Percentiles rank a stretch among this genome's conserved stretches.
Evolutionary conservation across 2,797 vertebrate genomes (phyloP).

Genomic region (Danio jaintianensis): DNA sequence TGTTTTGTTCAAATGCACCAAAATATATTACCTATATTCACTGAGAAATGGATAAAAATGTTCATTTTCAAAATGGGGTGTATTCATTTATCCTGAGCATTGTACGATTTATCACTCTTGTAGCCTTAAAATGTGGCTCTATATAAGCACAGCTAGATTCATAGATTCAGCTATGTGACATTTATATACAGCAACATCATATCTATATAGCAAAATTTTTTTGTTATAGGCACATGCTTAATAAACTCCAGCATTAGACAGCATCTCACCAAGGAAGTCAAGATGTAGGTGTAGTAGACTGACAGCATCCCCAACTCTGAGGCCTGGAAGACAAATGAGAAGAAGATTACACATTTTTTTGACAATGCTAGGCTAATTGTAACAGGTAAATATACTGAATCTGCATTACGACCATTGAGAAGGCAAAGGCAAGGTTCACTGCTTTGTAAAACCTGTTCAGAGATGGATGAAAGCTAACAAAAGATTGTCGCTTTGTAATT

Average conservation of each 20-base stretch:
- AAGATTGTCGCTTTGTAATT: slow-evolving; percentile 31
- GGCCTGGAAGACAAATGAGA: slow-evolving; percentile 78
- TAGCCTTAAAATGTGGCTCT: too few species aligned
- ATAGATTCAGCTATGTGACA: too few species aligned
- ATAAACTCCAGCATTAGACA: neutral
- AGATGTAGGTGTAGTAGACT: slow-evolving; percentile 98
- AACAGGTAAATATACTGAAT: slow-evolving; percentile 1
- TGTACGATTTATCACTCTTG: too few species aligned
- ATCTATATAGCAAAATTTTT: too few species aligned
- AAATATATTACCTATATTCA: too few species aligned
- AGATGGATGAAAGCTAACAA: slow-evolving; percentile 36
- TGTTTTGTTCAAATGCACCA: too few species aligned
- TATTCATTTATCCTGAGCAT: too few species aligned
- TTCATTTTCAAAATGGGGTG: too few species aligned
- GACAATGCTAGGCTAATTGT: slow-evolving; percentile 40
- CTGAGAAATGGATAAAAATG: too few species aligned
- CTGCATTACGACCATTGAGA: neutral
- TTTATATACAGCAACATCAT: too few species aligned
- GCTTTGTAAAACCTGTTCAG: slow-evolving; percentile 38
- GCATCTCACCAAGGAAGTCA: slow-evolving; percentile 97
- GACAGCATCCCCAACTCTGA: slow-evolving; percentile 97
- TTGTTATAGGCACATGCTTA: neutral
- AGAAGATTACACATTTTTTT: slow-evolving; percentile 21
- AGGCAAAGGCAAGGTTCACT: slow-evolving; percentile 9
- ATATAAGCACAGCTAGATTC: too few species aligned